Conservation (phyloP, 2,797 vertebrate genomes). For the Molossus molossus region DNA sequence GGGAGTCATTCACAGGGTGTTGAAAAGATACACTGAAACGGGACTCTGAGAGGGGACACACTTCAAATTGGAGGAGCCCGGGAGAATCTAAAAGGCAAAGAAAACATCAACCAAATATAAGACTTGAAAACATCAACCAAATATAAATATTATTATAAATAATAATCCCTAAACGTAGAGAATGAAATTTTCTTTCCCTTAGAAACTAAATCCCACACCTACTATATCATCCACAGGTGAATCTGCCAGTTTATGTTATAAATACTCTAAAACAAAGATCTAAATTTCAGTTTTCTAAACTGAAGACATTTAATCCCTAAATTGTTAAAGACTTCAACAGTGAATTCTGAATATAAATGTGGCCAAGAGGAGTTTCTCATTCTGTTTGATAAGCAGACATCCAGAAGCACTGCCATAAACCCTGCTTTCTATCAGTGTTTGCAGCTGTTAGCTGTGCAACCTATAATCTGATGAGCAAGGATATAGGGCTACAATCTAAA, state of each 20-base stretch:
- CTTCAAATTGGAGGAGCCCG: constrained; percentile 98
- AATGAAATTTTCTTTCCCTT: not conserved
- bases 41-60: constrained; percentile 97
- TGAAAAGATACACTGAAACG: constrained; percentile 99
- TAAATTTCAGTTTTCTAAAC: constrained; percentile 37
- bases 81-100: constrained; percentile 92
- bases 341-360: constrained; percentile 63
- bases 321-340: constrained; percentile 22
- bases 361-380: constrained; percentile 31
- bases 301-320: constrained; percentile 50
- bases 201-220: constrained; percentile 24
- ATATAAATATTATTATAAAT: not conserved
- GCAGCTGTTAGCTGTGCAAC: constrained; percentile 4
- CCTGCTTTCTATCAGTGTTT: constrained; percentile 41
- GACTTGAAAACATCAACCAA: constrained; percentile 55
- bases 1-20: constrained; percentile 98
- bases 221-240: not conserved
- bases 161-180: constrained; percentile 16
- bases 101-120: constrained; percentile 18
- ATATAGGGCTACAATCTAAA: constrained; percentile 20
- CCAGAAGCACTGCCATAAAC: constrained; percentile 38
- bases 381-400: constrained; percentile 43
- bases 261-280: constrained; percentile 49
- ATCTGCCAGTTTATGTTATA: constrained; percentile 32
- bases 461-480: constrained; percentile 44